Evolutionary conservation across 2,797 vertebrate species (phyloP), one percentile per base, ranked within the genome.

Genomic region (Crocodylus rhombifer): DNA sequence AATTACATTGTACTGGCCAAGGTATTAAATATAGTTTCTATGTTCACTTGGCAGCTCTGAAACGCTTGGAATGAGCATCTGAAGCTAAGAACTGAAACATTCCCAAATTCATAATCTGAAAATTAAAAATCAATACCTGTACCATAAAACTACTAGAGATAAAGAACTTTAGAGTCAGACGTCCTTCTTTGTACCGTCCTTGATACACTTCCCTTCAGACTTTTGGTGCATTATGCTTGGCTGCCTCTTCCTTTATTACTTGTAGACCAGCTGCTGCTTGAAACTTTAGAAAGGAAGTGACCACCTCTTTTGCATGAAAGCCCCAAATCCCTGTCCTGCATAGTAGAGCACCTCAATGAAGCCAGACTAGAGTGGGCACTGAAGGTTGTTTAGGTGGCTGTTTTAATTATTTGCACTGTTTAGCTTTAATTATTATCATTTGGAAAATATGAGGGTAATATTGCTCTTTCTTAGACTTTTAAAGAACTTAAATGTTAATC

Each of bases 121-220:
- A 91, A 95, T 85, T 73, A 88, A 95, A 94, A 90, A 78, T 85
- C 58, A 86, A 71, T 80, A 81, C 11, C 16, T 74, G 25, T 69
- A 58, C 77, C 91, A 36, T 87, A 90, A 87, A 94, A 65, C 23
- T 60, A 77, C 51, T 33, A 65, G 33, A 91, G 83, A 86, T 7
- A 64, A 51, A 93, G 71, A 42, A 26, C 65, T 25, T n/a, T 20
- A 71, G 26, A 86, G 33, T 71, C 36, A 51, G 74, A 58, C 8
- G 9, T 63, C 83, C 36, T 86, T 36, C 86, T 79, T 51, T 2
- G 0, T 15, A 64, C 56, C n/a, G 89, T 36, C 23, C 42, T 26
- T 28, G 4, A 83, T 79, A 67, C 88, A 51, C 65, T 88, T 94
- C 77, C 62, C 26, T 63, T 67, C 42, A 26, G 55, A 78, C 4